Conservation (phyloP, 2,888 invertebrate genomes). For the Mamestra brassicae region DNA sequence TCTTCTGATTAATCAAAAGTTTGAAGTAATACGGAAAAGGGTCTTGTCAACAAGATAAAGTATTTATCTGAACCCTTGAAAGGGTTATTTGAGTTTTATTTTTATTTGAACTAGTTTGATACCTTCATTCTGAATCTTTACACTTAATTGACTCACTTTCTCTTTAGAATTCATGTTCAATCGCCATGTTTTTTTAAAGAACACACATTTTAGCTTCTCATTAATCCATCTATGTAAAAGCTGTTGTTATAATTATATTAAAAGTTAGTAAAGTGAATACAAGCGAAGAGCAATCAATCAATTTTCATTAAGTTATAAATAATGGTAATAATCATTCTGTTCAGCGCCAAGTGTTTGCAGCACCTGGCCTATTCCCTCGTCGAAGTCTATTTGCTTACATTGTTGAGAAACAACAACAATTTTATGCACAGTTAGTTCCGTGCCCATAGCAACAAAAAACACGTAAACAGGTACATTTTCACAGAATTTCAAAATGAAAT, state of each 20-base stretch:
- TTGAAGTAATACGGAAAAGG: conserved; percentile 15
- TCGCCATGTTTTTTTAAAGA: neutral
- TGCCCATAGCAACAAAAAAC: conserved; percentile 4
- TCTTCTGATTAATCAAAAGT: conserved; percentile 6
- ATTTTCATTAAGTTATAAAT: conserved; percentile 30
- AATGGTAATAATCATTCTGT: conserved; percentile 24
- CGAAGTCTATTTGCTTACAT: conserved; percentile 8
- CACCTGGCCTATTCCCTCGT: conserved; percentile 18
- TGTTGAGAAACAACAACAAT: conserved; percentile 28
- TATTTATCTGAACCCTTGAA: conserved; percentile 8
- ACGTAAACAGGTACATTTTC: conserved; percentile 9
- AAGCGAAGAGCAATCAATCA: conserved; percentile 26
- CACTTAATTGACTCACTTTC: neutral
- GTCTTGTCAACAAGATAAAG: conserved; percentile 11
- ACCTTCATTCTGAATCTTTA: neutral
- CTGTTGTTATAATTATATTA: neutral
- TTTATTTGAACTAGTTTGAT: conserved; percentile 4
- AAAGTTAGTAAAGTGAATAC: conserved; percentile 34
- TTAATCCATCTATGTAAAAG: conserved; percentile 2
- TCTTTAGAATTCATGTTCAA: neutral
- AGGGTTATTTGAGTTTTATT: conserved; percentile 37
- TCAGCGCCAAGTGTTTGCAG: conserved; percentile 25
- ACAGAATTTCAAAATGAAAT: conserved; percentile 30
- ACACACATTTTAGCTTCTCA: conserved; percentile 5
- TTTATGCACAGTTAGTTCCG: conserved; percentile 30